Evolutionary conservation across 2,797 vertebrate genomes (phyloP), one percentile per base, ranked within the genome.

Genomic region (Crocidura indochinensis): DNA sequence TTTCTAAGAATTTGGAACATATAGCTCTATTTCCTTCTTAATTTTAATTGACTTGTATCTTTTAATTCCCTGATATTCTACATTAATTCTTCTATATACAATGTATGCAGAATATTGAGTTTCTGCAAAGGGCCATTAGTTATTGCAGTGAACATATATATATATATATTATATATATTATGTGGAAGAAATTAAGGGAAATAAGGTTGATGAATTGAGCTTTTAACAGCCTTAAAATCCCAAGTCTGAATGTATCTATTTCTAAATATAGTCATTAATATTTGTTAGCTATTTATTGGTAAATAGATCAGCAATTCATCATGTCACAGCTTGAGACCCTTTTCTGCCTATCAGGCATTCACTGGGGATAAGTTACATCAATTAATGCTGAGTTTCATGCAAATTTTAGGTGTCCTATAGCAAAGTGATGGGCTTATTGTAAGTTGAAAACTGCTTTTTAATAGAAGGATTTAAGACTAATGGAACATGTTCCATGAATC

Each of bases 31-130:
- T 92, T 90, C 12, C 73, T 73, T 94, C 49, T 95, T 94, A 91
- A 86, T 91, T 96, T 78, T 90, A 56, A 82, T 31, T 87, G 90
- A 79, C 69, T 62, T 80, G 3, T 93, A 44, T 64, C 84, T 96
- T 93, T 94, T 93, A 82, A 94, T 95, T 84, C 92, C 6, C 10
- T 67, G 24, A 69, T 91, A 79, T 84, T 85, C n/a, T 94, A 38
- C 1, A 80, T 94, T 94, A 90, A 79, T 95, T 38, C 67, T 91
- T 93, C 47, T 65, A 27, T 67, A 89, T 92, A 68, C 51, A 29
- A 6, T 80, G 26, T 75, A 53, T 82, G 19, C 8, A 10, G 8
- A 91, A 82, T 94, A 77, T 90, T 74, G 84, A 84, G 47, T 68
- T 64, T 68, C 71, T 4, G 0, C 79, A 84, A 91, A 93, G 93